Conservation (phyloP, 2,113 vertebrate species). For the Syngnathoides biaculeatus region DNA sequence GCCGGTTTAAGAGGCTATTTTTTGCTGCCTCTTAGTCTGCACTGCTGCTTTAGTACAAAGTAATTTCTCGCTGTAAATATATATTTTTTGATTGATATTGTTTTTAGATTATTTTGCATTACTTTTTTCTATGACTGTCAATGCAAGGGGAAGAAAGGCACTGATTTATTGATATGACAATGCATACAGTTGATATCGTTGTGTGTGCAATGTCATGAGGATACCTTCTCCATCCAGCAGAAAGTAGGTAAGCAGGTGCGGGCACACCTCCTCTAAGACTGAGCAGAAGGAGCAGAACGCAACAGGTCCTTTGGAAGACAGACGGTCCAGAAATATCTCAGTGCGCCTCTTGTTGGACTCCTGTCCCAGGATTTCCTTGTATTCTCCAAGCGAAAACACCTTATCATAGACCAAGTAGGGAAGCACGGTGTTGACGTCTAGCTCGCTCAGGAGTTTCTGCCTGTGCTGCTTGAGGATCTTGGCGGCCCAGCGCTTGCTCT, state of each 20-base stretch:
- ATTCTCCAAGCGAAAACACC: conserved; percentile 84
- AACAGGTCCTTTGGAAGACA: conserved; percentile 79
- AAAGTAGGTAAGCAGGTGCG: conserved; percentile 84
- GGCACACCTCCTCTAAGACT: conserved; percentile 84
- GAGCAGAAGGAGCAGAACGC: conserved; percentile 84
- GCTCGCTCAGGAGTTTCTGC: conserved; percentile 76
- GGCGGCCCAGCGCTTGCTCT: conserved; percentile 71
- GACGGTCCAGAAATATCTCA: conserved; percentile 80
- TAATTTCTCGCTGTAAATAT: conserved; percentile 26
- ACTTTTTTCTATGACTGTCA: background rate
- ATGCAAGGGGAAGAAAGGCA: conserved; percentile 3
- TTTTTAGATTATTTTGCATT: background rate
- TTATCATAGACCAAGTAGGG: conserved; percentile 80
- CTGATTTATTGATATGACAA: background rate
- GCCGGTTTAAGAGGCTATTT: conserved; percentile 74
- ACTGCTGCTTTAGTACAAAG: conserved; percentile 45
- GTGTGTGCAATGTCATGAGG: conserved; percentile 11
- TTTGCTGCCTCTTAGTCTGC: conserved; percentile 61
- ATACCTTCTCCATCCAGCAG: conserved; percentile 87
- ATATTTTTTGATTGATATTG: background rate
- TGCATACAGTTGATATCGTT: background rate
- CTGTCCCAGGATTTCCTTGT: conserved; percentile 80
- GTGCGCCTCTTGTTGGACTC: conserved; percentile 70
- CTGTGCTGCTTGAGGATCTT: conserved; percentile 75
- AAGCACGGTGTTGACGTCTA: conserved; percentile 80